Evolutionary conservation across 2,113 vertebrate genomes (phyloP).

Genomic region (Picathartes gymnocephalus): DNA sequence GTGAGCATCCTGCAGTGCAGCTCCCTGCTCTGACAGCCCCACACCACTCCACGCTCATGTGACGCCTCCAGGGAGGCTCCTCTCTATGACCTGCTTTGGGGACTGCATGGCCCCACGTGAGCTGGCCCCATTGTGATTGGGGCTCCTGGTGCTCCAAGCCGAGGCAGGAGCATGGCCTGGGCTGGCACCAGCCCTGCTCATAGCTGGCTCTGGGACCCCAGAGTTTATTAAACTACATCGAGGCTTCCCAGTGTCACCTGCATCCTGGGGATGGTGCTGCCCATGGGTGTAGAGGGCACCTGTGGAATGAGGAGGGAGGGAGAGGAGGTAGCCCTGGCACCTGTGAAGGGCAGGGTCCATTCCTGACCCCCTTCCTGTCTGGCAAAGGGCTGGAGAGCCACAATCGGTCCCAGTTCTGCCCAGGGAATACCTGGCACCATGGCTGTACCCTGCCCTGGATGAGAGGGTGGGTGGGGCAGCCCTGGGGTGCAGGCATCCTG

Average conservation of each 20-base stretch:
- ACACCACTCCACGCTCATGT: neutral
- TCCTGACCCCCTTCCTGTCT: neutral
- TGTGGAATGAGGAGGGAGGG: neutral
- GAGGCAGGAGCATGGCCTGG: accelerated
- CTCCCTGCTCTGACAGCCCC: neutral
- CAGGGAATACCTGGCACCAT: neutral
- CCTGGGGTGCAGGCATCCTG: accelerated
- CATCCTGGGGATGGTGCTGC: neutral
- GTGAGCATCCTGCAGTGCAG: accelerated
- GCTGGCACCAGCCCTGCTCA: neutral
- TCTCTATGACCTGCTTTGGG: neutral
- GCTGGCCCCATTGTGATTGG: neutral
- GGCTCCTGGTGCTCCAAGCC: neutral
- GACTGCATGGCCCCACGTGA: neutral
- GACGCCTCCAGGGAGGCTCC: accelerated
- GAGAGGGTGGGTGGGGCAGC: neutral
- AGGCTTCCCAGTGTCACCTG: neutral
- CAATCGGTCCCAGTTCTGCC: neutral
- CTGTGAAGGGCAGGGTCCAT: accelerated
- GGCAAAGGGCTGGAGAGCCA: neutral
- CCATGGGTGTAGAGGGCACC: neutral
- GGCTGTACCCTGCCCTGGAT: neutral
- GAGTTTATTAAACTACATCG: neutral
- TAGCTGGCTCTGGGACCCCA: neutral
- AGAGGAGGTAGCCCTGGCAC: neutral